Base-by-base conservation (phyloP, 2,888 invertebrate genomes). In the Hypolimnas misippus region DNA sequence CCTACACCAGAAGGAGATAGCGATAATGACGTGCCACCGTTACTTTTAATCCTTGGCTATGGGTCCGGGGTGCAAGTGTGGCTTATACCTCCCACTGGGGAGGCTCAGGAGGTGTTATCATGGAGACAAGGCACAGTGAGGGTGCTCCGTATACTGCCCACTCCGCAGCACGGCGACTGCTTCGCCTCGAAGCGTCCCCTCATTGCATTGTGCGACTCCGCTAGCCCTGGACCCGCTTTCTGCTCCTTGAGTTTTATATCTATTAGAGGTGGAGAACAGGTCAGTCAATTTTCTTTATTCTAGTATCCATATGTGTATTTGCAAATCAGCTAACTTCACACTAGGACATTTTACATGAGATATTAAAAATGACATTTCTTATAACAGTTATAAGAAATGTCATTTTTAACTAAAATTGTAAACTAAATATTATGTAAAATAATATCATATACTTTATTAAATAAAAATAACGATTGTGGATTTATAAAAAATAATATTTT, bases 91-190 rank as follows among this genome's bases (percentile, higher is more conserved):
- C 96, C 96, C 7, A 96, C 95, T 73, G 98, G 99, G 19, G 98
- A 99, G 82, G 99, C 98, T 1, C 96, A 96, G 65, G 99, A 99
- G 87, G 96, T 99, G 25, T 87, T 99, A 64, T 98, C 98, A 2
- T 97, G 98, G 95, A 94, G 98, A 56, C 98, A 98, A 86, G 98
- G 98, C 57, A 95, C 96, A 68, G 97, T 98, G 53, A 82, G 95
- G 94, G 98, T 73, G 59, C 93, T 98, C 70, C 95, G 96, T 83
- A 93, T 99, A 74, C 93, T 99, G 79, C 98, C 98, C 7, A 95
- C 95, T 62, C 98, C 98, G 68, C 92, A 93, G 73, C 88, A 90
- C 72, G 93, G 93, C 74, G 98, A 98, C 91, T 92, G 93, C 63
- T 98, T 95, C 82, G 93, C 94, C 54, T 93, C 94, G 69, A 97